Evolutionary conservation across 2,113 vertebrate genomes (phyloP).

Genomic region (Cariama cristata): DNA sequence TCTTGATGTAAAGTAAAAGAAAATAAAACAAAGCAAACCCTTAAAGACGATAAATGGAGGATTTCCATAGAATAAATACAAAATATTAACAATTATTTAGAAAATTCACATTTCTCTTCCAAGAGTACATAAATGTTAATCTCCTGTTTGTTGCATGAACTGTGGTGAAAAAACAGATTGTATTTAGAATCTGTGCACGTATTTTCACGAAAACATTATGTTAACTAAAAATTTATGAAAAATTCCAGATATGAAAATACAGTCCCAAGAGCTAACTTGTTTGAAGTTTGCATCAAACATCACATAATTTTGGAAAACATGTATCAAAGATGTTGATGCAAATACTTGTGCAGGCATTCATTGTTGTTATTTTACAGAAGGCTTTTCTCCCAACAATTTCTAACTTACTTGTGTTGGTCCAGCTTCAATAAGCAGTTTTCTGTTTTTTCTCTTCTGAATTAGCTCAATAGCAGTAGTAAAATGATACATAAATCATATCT

Average conservation of each 20-base stretch:
- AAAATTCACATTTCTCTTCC: background rate
- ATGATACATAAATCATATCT: background rate
- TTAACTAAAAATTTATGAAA: background rate
- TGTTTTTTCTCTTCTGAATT: background rate
- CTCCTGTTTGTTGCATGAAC: background rate
- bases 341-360: background rate
- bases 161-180: background rate
- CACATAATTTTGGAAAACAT: background rate
- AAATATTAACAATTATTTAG: background rate
- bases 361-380: background rate
- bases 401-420: background rate
- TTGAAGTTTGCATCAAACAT: background rate
- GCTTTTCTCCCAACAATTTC: background rate
- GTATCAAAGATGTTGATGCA: background rate
- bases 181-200: background rate
- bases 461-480: background rate
- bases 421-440: background rate
- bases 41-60: background rate
- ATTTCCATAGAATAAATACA: background rate
- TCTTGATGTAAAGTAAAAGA: background rate
- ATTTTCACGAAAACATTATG: background rate
- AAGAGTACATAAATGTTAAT: background rate
- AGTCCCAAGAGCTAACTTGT: background rate
- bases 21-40: background rate
- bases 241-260: background rate